Conservation (phyloP, 2,888 invertebrate species). For the Torymus aiolomorphi region DNA sequence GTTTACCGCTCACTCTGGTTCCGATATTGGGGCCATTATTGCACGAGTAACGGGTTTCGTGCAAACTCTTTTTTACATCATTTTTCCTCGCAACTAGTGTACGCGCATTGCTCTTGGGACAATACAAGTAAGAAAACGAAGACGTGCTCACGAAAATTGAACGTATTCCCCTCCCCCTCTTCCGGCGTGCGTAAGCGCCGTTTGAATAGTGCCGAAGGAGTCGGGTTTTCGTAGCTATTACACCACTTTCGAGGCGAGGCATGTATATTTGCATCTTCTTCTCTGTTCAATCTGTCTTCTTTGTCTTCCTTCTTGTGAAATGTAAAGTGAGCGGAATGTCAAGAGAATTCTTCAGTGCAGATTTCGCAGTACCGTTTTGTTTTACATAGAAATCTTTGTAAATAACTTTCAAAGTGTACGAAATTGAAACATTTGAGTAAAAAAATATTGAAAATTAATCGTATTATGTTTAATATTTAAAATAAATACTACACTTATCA, state of each 20-base stretch:
- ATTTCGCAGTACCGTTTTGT: no score
- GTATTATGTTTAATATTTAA: no score
- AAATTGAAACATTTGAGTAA: no score
- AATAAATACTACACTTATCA: no score
- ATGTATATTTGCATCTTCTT: not conserved
- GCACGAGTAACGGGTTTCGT: not conserved
- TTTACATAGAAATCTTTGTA: no score
- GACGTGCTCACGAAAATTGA: constrained; percentile 34
- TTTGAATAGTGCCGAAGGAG: constrained; percentile 29
- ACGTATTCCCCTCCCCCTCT: constrained; percentile 12
- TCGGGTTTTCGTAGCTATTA: constrained; percentile 23
- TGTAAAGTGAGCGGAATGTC: no score
- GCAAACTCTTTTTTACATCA: constrained; percentile 5
- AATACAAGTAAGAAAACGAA: constrained; percentile 23
- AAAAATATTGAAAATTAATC: no score
- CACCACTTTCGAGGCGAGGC: not conserved
- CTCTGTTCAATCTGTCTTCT: not conserved
- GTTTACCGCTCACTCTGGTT: not conserved
- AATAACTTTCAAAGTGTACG: no score
- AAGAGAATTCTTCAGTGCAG: no score
- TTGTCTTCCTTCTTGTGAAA: not conserved
- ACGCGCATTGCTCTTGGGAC: constrained; percentile 6
- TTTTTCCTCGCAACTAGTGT: not conserved
- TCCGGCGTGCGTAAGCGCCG: constrained; percentile 9
- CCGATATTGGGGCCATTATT: constrained; percentile 31